These are phyloP conservation scores for Coptodon bakossiorum DNA, from an alignment of 2,113 vertebrate genomes.

Conservation along the genomic window DNA sequence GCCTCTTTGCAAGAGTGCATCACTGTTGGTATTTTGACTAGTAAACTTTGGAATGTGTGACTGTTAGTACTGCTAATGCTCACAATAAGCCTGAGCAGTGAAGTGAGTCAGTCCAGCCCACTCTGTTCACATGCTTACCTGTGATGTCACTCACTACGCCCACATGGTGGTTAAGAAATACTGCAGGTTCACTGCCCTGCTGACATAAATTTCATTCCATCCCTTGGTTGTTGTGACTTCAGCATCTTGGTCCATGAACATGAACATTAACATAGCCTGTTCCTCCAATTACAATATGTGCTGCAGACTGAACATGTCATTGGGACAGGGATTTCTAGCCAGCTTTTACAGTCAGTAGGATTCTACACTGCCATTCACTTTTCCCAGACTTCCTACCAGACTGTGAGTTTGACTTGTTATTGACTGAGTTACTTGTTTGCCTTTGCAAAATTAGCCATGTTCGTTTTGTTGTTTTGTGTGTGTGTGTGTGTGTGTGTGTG, in stretches of 20 bases:
- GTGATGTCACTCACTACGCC: slow-evolving; percentile 11
- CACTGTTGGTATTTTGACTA: slow-evolving; percentile 43
- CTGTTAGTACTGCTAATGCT: slow-evolving; percentile 24
- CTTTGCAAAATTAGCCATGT: background rate
- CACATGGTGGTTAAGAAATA: background rate
- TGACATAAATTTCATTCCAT: background rate
- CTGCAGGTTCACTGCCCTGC: background rate
- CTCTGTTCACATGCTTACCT: slow-evolving; percentile 24
- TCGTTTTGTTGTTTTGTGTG: background rate
- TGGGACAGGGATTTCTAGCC: slow-evolving; percentile 4
- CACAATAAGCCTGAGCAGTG: slow-evolving; percentile 14
- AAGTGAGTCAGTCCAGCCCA: slow-evolving; percentile 11
- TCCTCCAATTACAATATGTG: background rate
- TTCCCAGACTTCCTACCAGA: slow-evolving; percentile 41
- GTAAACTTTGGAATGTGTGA: slow-evolving; percentile 48
- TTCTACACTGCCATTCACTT: slow-evolving; percentile 22
- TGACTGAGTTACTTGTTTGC: slow-evolving; percentile 24
- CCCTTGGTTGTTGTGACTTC: background rate
- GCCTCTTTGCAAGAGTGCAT: slow-evolving; percentile 15
- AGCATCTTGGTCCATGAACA: background rate
- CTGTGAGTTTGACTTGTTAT: slow-evolving; percentile 18
- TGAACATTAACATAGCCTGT: background rate
- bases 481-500: background rate
- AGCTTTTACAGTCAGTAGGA: slow-evolving; percentile 6
- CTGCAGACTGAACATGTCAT: slow-evolving; percentile 26